phyloP scores from a whole-genome alignment of 1,140 invertebrate genomes.

The Leptoteleia sp. region DNA sequence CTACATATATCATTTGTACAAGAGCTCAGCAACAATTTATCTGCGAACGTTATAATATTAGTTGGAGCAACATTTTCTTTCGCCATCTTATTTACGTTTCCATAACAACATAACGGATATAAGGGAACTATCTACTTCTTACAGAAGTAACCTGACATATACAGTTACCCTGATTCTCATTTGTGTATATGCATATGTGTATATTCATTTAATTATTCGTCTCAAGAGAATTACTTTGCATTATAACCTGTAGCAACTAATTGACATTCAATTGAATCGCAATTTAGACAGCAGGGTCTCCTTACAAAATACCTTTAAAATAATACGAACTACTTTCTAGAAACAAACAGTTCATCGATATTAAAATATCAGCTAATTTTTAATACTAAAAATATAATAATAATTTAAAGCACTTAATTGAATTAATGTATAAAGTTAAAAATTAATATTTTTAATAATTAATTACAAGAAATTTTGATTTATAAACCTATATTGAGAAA shows the following conservation, averaged over 20 bases:
- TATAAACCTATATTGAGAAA: no score
- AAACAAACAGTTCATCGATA: no score
- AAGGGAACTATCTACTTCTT: constrained; percentile 56
- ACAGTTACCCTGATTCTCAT: constrained; percentile 60
- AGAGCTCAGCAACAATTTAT: constrained; percentile 55
- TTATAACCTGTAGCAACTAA: neutral
- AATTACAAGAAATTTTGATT: no score
- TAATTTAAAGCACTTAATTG: no score
- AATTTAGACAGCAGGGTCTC: no score
- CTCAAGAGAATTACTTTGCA: constrained; percentile 14
- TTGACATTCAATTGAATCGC: no score
- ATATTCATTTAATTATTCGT: constrained; percentile 3
- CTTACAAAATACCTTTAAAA: no score
- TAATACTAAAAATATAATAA: no score
- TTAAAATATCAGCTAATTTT: no score
- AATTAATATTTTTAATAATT: no score
- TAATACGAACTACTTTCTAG: no score
- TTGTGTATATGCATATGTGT: constrained; percentile 44
- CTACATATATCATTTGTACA: constrained; percentile 54
- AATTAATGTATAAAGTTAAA: no score
- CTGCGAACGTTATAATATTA: constrained; percentile 38
- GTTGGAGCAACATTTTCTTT: constrained; percentile 47
- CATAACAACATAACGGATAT: constrained; percentile 46
- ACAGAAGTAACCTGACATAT: constrained; percentile 59
- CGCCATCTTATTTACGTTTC: constrained; percentile 45